Percentiles rank a stretch among this genome's conserved stretches.
Evolutionary conservation across 2,797 vertebrate genomes (phyloP).

Genomic region (Molossus alvarezi): DNA sequence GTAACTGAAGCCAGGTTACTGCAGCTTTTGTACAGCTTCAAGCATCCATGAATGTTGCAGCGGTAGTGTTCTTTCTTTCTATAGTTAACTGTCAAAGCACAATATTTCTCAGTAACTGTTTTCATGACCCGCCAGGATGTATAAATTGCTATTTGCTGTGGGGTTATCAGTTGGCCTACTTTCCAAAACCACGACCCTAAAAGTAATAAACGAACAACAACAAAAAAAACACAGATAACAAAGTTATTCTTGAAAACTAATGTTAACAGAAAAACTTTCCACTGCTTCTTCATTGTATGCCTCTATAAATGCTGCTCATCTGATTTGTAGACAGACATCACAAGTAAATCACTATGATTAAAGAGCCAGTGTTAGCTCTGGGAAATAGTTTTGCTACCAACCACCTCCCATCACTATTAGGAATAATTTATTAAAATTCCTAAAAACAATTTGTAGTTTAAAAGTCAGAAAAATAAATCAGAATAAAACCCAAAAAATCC

Average conservation of each 20-base stretch:
- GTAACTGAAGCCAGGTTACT: constrained; percentile 83
- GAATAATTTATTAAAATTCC: constrained; percentile 33
- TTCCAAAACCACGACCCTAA: constrained; percentile 98
- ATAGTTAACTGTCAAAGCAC: constrained; percentile 60
- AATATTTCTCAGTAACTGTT: constrained; percentile 96
- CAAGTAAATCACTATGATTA: background rate
- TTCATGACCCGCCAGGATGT: constrained; percentile 98
- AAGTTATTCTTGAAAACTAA: constrained; percentile 73
- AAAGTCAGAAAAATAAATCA: constrained; percentile 28
- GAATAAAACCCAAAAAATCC: constrained; percentile 23
- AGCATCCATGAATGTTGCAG: constrained; percentile 88
- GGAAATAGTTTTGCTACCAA: background rate
- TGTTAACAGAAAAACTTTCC: background rate
- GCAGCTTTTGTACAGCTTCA: constrained; percentile 89
- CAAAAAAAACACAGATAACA: constrained; percentile 24
- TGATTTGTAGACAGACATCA: background rate
- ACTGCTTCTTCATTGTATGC: background rate
- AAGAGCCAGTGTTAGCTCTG: background rate
- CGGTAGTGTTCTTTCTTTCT: constrained; percentile 83
- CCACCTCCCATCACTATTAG: background rate
- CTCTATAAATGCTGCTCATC: background rate
- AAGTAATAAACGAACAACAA: constrained; percentile 76
- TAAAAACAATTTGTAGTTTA: constrained; percentile 36
- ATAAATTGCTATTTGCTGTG: constrained; percentile 98
- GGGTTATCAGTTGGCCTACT: constrained; percentile 98